These are phyloP conservation scores for Amia ocellicauda DNA, from an alignment of 2,113 vertebrate species.

Conservation along the genomic window DNA sequence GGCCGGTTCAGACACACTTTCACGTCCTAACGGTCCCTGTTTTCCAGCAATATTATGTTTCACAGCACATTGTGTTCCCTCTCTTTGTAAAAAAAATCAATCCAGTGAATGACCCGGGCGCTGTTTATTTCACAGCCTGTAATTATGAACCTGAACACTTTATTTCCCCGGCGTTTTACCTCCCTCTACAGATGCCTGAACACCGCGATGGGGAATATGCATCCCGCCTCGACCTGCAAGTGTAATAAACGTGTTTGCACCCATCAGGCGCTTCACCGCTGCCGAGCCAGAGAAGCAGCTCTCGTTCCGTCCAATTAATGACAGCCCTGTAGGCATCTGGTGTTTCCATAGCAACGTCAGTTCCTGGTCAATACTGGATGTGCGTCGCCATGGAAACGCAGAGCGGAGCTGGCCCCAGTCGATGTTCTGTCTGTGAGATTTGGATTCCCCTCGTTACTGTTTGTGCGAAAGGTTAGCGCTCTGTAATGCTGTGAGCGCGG, in stretches of 20 bases:
- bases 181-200: neutral
- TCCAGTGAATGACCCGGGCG: too few species aligned
- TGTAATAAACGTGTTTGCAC: constrained; percentile 17
- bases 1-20: neutral
- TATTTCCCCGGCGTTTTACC: too few species aligned
- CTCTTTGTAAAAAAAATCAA: neutral
- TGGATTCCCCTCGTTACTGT: constrained; percentile 21
- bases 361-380: constrained; percentile 53
- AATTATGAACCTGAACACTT: too few species aligned
- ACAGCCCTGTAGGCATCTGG: constrained; percentile 59
- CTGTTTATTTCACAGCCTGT: too few species aligned
- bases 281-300: constrained; percentile 18
- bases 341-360: constrained; percentile 66
- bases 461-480: neutral
- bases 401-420: constrained; percentile 30
- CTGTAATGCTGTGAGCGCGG: neutral
- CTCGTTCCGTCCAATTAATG: constrained; percentile 58
- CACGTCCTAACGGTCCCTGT: too few species aligned
- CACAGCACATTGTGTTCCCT: neutral
- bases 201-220: neutral
- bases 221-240: neutral
- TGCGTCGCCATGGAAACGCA: constrained; percentile 56
- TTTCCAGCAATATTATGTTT: too few species aligned
- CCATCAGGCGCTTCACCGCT: constrained; percentile 20
- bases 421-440: constrained; percentile 34